Evolutionary conservation across 2,888 invertebrate genomes (phyloP).

Genomic region (Gryllus longicercus): DNA sequence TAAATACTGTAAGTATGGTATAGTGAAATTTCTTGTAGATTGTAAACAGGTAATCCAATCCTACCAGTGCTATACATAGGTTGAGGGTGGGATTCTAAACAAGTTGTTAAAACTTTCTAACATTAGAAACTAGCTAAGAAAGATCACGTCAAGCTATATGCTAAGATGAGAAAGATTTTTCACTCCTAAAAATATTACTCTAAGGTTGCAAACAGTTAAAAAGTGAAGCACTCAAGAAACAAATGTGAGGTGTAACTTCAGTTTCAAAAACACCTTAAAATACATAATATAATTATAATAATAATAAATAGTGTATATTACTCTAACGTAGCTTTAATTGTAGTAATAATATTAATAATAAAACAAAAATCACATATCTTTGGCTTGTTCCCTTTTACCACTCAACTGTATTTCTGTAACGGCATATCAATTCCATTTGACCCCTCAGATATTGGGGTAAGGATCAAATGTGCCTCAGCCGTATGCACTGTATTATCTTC

Average conservation of each 20-base stretch:
- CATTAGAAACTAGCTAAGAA: constrained; percentile 22
- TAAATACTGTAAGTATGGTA: neutral
- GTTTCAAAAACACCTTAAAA: constrained; percentile 22
- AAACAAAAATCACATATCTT: constrained; percentile 68
- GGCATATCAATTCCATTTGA: constrained; percentile 35
- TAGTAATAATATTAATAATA: constrained; percentile 31
- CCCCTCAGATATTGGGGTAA: neutral
- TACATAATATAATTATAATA: constrained; percentile 28
- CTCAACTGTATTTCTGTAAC: constrained; percentile 47
- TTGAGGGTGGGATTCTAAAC: constrained; percentile 17
- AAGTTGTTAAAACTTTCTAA: constrained; percentile 22
- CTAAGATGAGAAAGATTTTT: constrained; percentile 29
- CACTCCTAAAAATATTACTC: constrained; percentile 31
- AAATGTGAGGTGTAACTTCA: constrained; percentile 25
- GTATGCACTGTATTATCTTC: constrained; percentile 3
- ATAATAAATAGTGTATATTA: constrained; percentile 32
- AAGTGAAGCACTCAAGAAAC: constrained; percentile 29
- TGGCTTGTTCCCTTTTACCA: constrained; percentile 80
- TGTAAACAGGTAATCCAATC: constrained; percentile 6
- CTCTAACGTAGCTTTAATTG: constrained; percentile 26
- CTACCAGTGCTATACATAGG: constrained; percentile 17
- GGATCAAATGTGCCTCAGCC: constrained; percentile 10
- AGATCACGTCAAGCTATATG: constrained; percentile 28
- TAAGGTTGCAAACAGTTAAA: constrained; percentile 27
- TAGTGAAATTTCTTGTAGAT: neutral